Evolutionary conservation across 2,113 vertebrate genomes (phyloP).

Genomic region (Nettapus auritus): DNA sequence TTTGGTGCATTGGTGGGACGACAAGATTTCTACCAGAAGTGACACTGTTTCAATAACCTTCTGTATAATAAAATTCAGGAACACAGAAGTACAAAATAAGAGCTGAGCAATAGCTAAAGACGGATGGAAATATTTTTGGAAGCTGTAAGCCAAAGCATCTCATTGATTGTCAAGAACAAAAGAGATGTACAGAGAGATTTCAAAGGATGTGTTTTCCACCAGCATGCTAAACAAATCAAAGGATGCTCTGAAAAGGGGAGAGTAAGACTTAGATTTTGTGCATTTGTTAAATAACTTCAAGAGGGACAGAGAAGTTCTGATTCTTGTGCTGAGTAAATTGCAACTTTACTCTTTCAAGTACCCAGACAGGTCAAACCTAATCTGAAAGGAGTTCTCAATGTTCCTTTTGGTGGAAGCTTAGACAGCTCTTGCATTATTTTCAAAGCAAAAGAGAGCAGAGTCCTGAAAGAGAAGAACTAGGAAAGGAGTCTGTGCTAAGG

Average conservation of each 20-base stretch:
- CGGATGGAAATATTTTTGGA: background rate
- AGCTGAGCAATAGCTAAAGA: background rate
- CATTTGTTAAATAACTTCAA: background rate
- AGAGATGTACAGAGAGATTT: background rate
- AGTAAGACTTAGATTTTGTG: background rate
- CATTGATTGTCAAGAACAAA: background rate
- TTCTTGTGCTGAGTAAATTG: background rate
- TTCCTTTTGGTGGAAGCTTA: background rate
- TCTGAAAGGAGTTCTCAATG: background rate
- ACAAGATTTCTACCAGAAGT: background rate
- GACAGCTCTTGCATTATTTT: background rate
- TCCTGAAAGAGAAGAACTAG: background rate
- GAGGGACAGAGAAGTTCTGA: background rate
- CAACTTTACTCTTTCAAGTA: background rate
- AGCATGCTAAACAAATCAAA: background rate
- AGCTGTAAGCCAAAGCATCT: background rate
- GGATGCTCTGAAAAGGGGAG: background rate
- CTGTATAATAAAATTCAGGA: background rate
- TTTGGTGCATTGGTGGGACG: background rate
- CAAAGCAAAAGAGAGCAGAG: accelerated
- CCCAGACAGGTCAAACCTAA: background rate
- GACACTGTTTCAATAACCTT: background rate
- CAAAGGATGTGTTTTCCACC: background rate
- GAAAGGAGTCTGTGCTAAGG: background rate
- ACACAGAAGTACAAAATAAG: accelerated